A percentile compares a stretch with the other conserved stretches of the same genome.
phyloP scores from a whole-genome alignment of 1,140 invertebrate species.

The Drosophila kohkoa region DNA sequence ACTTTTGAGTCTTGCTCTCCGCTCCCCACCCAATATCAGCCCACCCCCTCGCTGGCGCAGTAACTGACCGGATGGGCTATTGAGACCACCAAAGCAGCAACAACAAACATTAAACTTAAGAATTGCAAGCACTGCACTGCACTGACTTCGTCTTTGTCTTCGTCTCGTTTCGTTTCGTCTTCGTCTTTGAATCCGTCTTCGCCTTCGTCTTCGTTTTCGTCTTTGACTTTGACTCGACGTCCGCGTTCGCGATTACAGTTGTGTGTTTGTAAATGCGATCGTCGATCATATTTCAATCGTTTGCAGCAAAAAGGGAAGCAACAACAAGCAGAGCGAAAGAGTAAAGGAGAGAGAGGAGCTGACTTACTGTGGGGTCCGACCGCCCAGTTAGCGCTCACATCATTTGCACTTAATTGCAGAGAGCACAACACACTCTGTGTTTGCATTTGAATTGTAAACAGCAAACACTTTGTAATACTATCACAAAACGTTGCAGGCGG shows the following conservation, averaged over 20 bases:
- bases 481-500: slow-evolving; percentile 29
- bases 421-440: slow-evolving; percentile 42
- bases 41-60: background rate
- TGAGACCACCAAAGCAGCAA: slow-evolving; percentile 75
- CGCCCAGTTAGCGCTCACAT: slow-evolving; percentile 63
- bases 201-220: background rate
- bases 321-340: background rate
- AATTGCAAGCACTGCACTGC: slow-evolving; percentile 68
- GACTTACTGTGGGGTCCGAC: slow-evolving; percentile 57
- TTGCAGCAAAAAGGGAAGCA: slow-evolving; percentile 10
- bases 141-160: background rate
- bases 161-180: too few species aligned
- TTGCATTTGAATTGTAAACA: slow-evolving; percentile 71
- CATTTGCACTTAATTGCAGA: slow-evolving; percentile 66
- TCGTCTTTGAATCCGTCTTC: background rate
- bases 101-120: slow-evolving; percentile 58
- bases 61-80: slow-evolving; percentile 73
- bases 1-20: slow-evolving; percentile 23
- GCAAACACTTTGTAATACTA: slow-evolving; percentile 55
- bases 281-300: slow-evolving; percentile 76
- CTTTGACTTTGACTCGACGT: background rate
- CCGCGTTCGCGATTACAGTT: slow-evolving; percentile 54
- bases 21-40: background rate
- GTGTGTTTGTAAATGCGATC: slow-evolving; percentile 74
- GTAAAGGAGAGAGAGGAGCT: background rate